Base-by-base conservation (phyloP, 2,888 invertebrate genomes). In the Tenthredo scrophulariae region DNA sequence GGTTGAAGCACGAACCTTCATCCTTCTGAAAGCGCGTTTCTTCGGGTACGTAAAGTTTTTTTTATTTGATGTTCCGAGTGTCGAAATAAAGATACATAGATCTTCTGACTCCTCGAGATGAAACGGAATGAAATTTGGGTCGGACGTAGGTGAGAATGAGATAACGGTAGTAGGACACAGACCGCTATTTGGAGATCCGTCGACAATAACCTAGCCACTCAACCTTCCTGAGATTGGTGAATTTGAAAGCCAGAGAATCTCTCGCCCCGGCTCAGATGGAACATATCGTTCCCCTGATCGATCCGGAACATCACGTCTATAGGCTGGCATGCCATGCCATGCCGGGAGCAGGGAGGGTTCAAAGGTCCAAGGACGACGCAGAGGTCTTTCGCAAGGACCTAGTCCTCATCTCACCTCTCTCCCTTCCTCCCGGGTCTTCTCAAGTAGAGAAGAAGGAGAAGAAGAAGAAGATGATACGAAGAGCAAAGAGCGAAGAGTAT, bases 151-250 rank as follows among this genome's bases (percentile, higher is more conserved):
- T 80, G 80, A 62, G 80, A 62, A 80, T 62, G 40, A 80, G 80
- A 80, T 80, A 62, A 80, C 80, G 77, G 40, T 62, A 54, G 58
- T 80, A 58, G 58, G 40, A 62, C 40, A 62, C 40, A 58, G 58
- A 40, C 58, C 58, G 80, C 80, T 62, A 54, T 77, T 80, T 80
- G 80, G 80, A 54, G 54, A 80, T 62, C 80, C 58, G 37, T 58
- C 37, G 80, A 80, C 80, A 80, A 80, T 80, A 80, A 80, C 62
- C 62, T 40, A 37, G 80, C 80, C 58, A 80, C 80, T 80, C 80
- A 33, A 62, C 58, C 80, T 80, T 29, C 33, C 83, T 43, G 65
- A 83, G 46, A 83, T 80, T 80, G 80, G 80, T 40, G 50, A 83
- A 83, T 83, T 83, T 83, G 67, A 83, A 83, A 83, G 43, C 83